phyloP scores from a whole-genome alignment of 2,888 invertebrate genomes.

The Dermolepida albohirtum region DNA sequence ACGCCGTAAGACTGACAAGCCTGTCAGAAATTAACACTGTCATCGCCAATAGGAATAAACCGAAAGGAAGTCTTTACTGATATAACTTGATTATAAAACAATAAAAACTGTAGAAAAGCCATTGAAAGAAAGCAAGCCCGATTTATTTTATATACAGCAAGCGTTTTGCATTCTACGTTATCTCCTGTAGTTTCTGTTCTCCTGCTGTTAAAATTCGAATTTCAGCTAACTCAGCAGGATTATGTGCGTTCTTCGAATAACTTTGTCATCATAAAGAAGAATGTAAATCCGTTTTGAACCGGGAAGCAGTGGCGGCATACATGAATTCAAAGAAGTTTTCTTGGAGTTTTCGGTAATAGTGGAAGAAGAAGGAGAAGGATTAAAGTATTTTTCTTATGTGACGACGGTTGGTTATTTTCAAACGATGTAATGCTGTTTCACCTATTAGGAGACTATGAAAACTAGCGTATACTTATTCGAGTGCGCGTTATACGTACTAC shows the following conservation, averaged over 20 bases:
- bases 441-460: background rate
- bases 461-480: background rate
- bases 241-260: conserved; percentile 8
- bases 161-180: background rate
- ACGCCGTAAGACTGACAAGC: conserved; percentile 57
- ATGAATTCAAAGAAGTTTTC: too few relatives aligned
- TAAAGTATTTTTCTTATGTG: background rate
- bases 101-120: too few relatives aligned
- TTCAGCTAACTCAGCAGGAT: conserved; percentile 40
- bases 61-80: too few relatives aligned
- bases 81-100: too few relatives aligned
- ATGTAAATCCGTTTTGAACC: background rate
- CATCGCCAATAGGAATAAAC: too few relatives aligned
- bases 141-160: too few relatives aligned
- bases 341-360: background rate
- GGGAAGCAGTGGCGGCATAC: too few relatives aligned
- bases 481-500: too few relatives aligned
- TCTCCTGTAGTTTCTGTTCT: background rate
- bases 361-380: background rate
- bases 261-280: background rate
- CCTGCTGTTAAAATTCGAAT: conserved; percentile 39
- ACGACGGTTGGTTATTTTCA: conserved; percentile 13
- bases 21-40: conserved; percentile 15
- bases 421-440: conserved; percentile 16
- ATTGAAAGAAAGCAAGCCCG: too few relatives aligned